Conservation (phyloP, 2,797 vertebrate species). For the Helarctos malayanus region DNA sequence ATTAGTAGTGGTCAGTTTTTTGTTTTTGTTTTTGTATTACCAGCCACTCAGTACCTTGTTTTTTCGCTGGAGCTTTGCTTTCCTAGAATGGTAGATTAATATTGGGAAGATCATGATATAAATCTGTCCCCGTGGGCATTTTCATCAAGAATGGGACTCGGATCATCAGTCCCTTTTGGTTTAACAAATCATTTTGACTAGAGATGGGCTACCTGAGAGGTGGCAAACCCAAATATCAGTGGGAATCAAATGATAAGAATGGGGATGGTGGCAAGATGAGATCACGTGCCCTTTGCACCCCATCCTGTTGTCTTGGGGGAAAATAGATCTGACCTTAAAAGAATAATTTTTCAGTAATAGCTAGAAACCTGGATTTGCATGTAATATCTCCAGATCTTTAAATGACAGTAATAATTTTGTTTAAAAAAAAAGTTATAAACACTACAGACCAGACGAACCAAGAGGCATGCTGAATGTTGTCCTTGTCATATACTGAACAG, state of each 20-base stretch:
- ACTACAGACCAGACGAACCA: slow-evolving; percentile 4
- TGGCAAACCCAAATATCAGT: not conserved
- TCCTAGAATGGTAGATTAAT: not conserved
- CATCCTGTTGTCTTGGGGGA: not conserved
- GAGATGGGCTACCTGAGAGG: not conserved
- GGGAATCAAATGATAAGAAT: not conserved
- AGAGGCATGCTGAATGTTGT: not conserved
- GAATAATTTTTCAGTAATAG: not conserved
- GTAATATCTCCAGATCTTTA: not conserved
- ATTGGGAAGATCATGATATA: not conserved
- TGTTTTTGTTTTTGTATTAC: not conserved
- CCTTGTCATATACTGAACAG: not conserved
- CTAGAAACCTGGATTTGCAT: not conserved
- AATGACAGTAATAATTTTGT: not conserved
- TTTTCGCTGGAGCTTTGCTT: not conserved
- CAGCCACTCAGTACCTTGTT: not conserved
- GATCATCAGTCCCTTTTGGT: not conserved
- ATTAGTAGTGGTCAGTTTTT: not conserved
- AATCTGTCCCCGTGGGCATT: not conserved
- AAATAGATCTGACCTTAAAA: not conserved
- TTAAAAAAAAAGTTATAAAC: not conserved
- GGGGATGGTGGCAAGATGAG: not conserved
- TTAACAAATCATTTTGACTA: not conserved
- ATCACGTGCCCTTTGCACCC: not conserved
- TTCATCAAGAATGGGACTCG: not conserved